phyloP scores from a whole-genome alignment of 2,113 vertebrate genomes.

The Callipepla californica region DNA sequence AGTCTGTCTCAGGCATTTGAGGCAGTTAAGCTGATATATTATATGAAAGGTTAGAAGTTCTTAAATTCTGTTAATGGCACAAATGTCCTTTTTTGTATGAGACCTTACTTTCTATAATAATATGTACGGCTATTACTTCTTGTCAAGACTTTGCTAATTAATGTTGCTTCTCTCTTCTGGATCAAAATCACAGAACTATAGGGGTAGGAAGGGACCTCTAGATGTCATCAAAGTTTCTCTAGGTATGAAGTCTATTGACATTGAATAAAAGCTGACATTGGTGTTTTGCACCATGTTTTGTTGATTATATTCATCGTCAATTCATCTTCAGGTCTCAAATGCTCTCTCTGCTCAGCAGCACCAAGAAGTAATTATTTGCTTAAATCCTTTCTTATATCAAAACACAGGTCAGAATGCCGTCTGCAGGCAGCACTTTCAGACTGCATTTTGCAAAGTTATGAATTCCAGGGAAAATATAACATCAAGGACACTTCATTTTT shows the following conservation, averaged over 20 bases:
- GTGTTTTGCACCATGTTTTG: slow-evolving; percentile 71
- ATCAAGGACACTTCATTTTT: slow-evolving; percentile 2
- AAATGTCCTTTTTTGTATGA: background rate
- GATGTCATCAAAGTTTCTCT: slow-evolving; percentile 75
- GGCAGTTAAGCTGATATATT: background rate
- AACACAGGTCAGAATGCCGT: slow-evolving; percentile 90
- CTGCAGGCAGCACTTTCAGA: slow-evolving; percentile 87
- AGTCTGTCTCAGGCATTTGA: background rate
- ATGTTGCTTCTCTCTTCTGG: slow-evolving; percentile 34
- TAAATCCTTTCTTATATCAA: slow-evolving; percentile 86
- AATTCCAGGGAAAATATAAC: slow-evolving; percentile 84
- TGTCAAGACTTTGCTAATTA: background rate
- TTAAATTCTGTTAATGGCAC: background rate
- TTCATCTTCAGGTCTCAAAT: slow-evolving; percentile 86
- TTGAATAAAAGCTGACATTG: slow-evolving; percentile 61
- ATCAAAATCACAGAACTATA: slow-evolving; percentile 5
- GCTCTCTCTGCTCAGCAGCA: slow-evolving; percentile 85
- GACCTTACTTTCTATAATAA: background rate
- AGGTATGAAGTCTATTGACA: slow-evolving; percentile 78
- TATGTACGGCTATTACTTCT: background rate
- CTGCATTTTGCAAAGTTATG: slow-evolving; percentile 86
- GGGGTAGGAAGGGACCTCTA: no score
- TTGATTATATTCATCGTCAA: slow-evolving; percentile 82
- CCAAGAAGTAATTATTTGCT: slow-evolving; percentile 86
- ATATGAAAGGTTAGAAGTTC: background rate